Evolutionary conservation across 2,797 vertebrate species (phyloP).

Genomic region (Gymnothorax javanicus): DNA sequence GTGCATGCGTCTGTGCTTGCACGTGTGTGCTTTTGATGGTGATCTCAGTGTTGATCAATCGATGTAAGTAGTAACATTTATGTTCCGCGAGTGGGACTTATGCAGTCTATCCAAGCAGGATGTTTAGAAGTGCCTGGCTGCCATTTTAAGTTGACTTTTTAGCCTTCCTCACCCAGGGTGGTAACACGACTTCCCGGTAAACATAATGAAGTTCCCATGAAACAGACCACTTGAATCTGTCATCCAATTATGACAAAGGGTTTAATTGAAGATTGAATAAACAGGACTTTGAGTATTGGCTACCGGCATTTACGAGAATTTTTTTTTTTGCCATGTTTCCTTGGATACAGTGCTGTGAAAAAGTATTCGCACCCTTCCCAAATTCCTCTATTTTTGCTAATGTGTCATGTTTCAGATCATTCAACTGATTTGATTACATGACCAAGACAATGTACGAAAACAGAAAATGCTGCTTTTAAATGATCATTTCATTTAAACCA

Average conservation of each 20-base stretch:
- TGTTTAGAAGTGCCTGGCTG: slow-evolving; percentile 56
- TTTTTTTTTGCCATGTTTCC: not conserved
- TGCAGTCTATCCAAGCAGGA: slow-evolving; percentile 35
- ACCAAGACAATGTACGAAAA: too few relatives aligned
- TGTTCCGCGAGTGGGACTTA: not conserved
- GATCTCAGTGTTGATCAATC: not conserved
- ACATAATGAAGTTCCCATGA: slow-evolving; percentile 58
- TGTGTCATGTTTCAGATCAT: too few relatives aligned
- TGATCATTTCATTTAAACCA: too few relatives aligned
- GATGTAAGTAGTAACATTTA: slow-evolving; percentile 8
- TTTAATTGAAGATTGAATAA: slow-evolving; percentile 61
- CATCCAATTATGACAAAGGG: slow-evolving; percentile 63
- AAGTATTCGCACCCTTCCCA: too few relatives aligned
- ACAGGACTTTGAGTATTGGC: slow-evolving; percentile 57
- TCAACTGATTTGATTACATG: too few relatives aligned
- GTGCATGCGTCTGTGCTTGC: not conserved
- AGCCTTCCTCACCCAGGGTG: slow-evolving; percentile 54
- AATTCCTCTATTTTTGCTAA: too few relatives aligned
- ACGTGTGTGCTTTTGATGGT: not conserved
- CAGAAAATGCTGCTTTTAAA: too few relatives aligned
- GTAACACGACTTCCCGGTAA: slow-evolving; percentile 52
- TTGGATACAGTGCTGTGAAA: not conserved
- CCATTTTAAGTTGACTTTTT: slow-evolving; percentile 42
- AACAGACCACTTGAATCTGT: slow-evolving; percentile 57
- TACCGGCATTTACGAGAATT: slow-evolving; percentile 47